Evolutionary conservation across 2,888 invertebrate genomes (phyloP), one percentile per base, ranked within the genome.

Genomic region (Drosophila merina): DNA sequence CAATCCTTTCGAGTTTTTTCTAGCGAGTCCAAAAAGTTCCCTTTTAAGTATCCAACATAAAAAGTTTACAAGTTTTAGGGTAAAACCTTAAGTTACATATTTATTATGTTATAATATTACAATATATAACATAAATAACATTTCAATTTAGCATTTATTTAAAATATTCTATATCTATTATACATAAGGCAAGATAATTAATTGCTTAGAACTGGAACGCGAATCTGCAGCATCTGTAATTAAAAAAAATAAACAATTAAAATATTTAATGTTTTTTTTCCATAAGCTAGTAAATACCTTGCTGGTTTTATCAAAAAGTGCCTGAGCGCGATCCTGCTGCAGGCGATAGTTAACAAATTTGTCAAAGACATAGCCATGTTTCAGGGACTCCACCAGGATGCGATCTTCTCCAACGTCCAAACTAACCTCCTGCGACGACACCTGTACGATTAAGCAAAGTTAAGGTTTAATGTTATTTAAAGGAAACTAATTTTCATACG

Each of bases 391-490:
- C 42, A 96, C 89, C 9, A 96, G 92, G 60, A 96, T 92, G 64
- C 96, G 93, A 91, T 96, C 96, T 88, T 95, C 95, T n/a, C 95
- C 95, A 28, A 96, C 91, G 90, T 95, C 94, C 58, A 96, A 88
- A 47, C 92, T 93, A 40, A 96, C 87, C 88, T 96, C 95, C 77
- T 93, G 93, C 0, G 93, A 89, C 57, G 94, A 93, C 64, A 93
- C 91, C 95, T 95, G 85, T 0, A 5, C 0, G 8, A 42, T 4
- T 8, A 0, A 12, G 1, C 8, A 8, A 20, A 33, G 33, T 10
- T 10, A 1, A 20, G 3, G 10, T 20, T 25, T 25, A 10, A 44
- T 42, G 5, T 9, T 10, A 10, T 10, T 44, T 25, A 25, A 1
- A 4, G 4, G 3, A 7, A 14, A 4, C 5, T 4, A 5, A 42